A percentile compares a stretch with the other conserved stretches of the same genome.
Evolutionary conservation across 1,140 invertebrate genomes (phyloP).

Genomic region (Zaprionus gabonicus): DNA sequence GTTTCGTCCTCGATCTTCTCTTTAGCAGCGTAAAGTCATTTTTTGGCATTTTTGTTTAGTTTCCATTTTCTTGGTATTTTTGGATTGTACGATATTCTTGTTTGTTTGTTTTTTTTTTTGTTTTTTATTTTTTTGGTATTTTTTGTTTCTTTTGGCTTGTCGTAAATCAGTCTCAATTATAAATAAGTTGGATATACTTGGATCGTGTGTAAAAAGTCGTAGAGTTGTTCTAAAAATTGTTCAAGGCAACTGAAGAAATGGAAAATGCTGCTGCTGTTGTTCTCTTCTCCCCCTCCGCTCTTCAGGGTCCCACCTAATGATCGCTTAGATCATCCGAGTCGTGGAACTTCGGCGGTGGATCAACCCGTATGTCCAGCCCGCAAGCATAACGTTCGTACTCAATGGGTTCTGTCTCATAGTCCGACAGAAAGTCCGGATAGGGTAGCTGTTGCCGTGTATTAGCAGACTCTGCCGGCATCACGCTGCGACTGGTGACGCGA

Average conservation of each 20-base stretch:
- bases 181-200: constrained; percentile 80
- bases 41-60: constrained; percentile 15
- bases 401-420: constrained; percentile 81
- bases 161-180: constrained; percentile 83
- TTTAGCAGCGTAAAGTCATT: constrained; percentile 35
- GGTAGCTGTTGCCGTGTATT: constrained; percentile 58
- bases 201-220: constrained; percentile 71
- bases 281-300: not conserved
- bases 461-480: constrained; percentile 5
- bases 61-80: constrained; percentile 21
- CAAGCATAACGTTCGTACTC: constrained; percentile 81
- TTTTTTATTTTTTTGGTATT: constrained; percentile 31
- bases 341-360: constrained; percentile 81
- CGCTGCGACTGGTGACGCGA: constrained; percentile 36
- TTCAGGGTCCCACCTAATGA: constrained; percentile 43
- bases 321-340: constrained; percentile 81
- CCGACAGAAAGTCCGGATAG: constrained; percentile 83
- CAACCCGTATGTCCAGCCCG: constrained; percentile 78
- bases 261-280: constrained; percentile 65
- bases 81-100: constrained; percentile 33
- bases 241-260: constrained; percentile 73
- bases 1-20: constrained; percentile 7
- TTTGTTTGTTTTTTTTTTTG: constrained; percentile 26
- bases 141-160: constrained; percentile 43
- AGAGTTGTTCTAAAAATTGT: constrained; percentile 70